Base-by-base conservation (phyloP, 1,140 invertebrate genomes). In the Drosophila tani region DNA sequence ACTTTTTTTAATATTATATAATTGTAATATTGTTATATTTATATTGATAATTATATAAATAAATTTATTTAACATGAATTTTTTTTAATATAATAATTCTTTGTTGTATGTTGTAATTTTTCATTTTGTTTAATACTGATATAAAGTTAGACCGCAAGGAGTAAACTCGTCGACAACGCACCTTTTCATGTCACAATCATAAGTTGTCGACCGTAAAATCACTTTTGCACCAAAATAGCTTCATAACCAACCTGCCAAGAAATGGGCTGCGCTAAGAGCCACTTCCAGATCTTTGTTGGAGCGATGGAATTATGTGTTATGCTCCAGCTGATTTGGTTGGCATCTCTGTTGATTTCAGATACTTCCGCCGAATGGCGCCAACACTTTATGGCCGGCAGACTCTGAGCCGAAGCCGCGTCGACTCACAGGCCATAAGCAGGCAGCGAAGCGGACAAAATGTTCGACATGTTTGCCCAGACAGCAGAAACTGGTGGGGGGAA, bases 391-490 rank as follows among this genome's bases (percentile, higher is more conserved):
- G 71, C 67, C 63, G 17, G 50, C 45, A 56, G 24, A 62, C 68
- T 59, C 64, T 55, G 55, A 68, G 70, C 67, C 43, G 15, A 59
- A 56, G 59, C 35, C 60, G 55, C 74, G 49, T 47, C 49, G 71
- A 67, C 75, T 79, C 76, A 67, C 59, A 47, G 64, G 46, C 76
- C 68, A 74, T 80, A 80, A 88, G 70, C 59, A 80, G 70, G 46
- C 17, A 43, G 66, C 79, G 76, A 75, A 62, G 84, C 81, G 73
- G 70, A 83, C 83, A 88, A 81, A 87, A 88, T 88, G 73, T 70
- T 87, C 75, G 77, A 88, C 77, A 88, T 88, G 84, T 88, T 87
- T 84, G 73, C 55, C 73, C 84, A 83, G 84, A 88, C 83, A 21
- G 40, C 35, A 21, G 21, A 21, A 9, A 3, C 41, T 17, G n/a